Conservation (phyloP, 2,113 vertebrate species). For the Columba livia region DNA sequence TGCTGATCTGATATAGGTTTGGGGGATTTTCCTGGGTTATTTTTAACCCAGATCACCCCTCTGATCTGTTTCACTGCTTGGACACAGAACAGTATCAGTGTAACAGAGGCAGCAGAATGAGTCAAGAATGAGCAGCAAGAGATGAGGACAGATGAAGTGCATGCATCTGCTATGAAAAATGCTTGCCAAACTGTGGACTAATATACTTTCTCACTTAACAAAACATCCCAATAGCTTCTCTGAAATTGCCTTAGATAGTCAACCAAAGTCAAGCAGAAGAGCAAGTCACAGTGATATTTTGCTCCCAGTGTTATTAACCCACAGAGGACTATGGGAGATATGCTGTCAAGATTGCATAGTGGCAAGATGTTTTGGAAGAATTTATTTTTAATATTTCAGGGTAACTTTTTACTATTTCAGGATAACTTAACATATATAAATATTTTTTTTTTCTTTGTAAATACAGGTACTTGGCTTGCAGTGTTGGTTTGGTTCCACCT, state of each 20-base stretch:
- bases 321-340: background rate
- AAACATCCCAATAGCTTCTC: background rate
- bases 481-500: background rate
- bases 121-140: background rate
- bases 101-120: background rate
- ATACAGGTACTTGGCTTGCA: background rate
- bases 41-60: background rate
- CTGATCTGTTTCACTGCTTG: background rate
- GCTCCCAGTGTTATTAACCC: background rate
- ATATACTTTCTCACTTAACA: background rate
- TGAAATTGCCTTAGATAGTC: conserved; percentile 35
- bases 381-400: background rate
- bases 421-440: background rate
- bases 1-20: background rate
- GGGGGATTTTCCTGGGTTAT: background rate
- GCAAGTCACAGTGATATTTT: background rate
- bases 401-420: background rate
- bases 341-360: background rate
- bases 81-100: background rate
- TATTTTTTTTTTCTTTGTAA: background rate
- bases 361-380: background rate
- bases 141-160: background rate
- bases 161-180: background rate
- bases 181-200: background rate
- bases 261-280: background rate